Conservation (phyloP, 2,888 invertebrate genomes). For the Lasioglossum figueresi region DNA sequence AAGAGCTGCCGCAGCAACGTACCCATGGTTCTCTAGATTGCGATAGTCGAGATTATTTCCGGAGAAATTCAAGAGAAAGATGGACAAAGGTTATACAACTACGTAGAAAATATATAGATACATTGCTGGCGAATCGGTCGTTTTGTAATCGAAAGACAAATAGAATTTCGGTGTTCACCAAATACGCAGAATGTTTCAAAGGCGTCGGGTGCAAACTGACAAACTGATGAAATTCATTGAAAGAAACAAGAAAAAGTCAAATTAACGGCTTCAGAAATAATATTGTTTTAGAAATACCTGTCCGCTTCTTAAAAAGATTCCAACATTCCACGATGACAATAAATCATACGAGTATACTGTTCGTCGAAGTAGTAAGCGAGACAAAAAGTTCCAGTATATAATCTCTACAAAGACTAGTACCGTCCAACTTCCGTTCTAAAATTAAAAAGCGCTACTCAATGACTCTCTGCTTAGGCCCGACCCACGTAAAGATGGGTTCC, state of each 20-base stretch:
- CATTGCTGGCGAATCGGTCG: background rate
- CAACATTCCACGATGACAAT: background rate
- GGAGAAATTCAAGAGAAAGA: background rate
- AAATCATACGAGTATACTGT: background rate
- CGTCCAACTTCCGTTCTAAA: background rate
- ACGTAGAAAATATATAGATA: background rate
- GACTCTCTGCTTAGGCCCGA: background rate
- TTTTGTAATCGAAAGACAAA: background rate
- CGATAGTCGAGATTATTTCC: background rate
- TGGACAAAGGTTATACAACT: background rate
- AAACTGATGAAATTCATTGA: background rate
- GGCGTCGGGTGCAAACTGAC: background rate
- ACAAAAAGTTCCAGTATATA: background rate
- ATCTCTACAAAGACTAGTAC: background rate
- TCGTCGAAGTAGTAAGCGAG: background rate
- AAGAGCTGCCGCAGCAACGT: background rate
- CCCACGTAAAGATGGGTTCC: background rate
- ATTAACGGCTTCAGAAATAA: background rate
- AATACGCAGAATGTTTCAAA: background rate
- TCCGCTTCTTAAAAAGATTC: background rate
- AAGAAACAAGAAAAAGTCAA: background rate
- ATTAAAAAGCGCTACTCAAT: background rate
- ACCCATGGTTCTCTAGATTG: background rate
- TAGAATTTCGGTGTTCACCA: background rate
- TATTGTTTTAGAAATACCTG: background rate